phyloP scores from a whole-genome alignment of 2,797 vertebrate genomes.

The Microhierax caerulescens region DNA sequence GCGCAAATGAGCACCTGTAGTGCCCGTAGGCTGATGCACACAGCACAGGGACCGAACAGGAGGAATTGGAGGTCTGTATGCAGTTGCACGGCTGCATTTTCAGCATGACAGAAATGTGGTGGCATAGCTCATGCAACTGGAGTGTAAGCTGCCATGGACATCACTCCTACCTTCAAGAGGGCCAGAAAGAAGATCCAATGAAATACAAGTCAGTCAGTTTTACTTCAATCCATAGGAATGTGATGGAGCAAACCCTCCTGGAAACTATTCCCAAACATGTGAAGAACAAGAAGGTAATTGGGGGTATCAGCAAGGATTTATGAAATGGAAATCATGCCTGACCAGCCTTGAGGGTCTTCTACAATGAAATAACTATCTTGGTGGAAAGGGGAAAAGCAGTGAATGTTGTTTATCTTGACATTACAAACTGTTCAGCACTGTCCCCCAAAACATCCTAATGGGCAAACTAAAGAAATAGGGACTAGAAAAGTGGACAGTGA shows the following conservation, averaged over 20 bases:
- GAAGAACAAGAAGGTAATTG: too few species aligned
- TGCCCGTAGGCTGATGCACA: neutral
- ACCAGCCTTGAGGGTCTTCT: neutral
- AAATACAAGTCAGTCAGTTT: neutral
- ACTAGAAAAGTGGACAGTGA: neutral
- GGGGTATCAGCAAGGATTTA: neutral
- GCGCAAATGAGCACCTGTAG: neutral
- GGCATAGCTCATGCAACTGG: neutral
- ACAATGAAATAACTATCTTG: neutral
- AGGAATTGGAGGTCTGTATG: neutral
- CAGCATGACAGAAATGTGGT: neutral
- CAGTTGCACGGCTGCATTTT: neutral
- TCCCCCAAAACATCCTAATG: neutral
- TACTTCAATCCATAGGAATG: neutral
- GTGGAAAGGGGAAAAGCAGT: neutral
- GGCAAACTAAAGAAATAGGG: neutral
- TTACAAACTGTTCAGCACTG: neutral
- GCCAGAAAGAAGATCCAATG: neutral
- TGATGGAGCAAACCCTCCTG: neutral
- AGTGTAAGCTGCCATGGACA: neutral
- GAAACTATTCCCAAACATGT: too few species aligned
- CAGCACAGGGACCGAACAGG: neutral
- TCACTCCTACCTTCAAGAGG: neutral
- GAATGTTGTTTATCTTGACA: neutral
- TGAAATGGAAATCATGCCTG: neutral